Evolutionary conservation across 2,888 invertebrate species (phyloP), one percentile per base, ranked within the genome.

Genomic region (Andrena praecox): DNA sequence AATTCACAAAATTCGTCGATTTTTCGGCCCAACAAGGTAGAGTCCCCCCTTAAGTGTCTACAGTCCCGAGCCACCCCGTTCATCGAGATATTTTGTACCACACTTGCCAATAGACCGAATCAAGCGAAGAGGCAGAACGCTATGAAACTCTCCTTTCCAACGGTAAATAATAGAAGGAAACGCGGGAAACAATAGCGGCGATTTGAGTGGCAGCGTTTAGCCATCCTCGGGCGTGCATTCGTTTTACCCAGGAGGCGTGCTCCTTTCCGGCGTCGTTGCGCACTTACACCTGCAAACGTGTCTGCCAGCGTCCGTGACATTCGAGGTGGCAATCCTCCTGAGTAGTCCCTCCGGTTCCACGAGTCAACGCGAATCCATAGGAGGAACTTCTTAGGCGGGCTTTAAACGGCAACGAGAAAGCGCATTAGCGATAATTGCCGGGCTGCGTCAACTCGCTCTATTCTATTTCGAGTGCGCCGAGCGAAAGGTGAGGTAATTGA

Each of bases 351-450:
- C 50, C 81, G 77, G 71, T 79, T 87, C 74, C 69, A 66, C 54
- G 56, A 82, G 74, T 74, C 78, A 80, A 75, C 77, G 68, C 67
- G 70, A 76, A 59, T 73, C 60, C 76, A 54, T 76, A 77, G 54
- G 74, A 77, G 70, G 69, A 82, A 84, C 74, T 77, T 86, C 86
- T 84, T 86, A 76, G 42, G 63, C 71, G 67, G 77, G 82, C 82
- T 87, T 87, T 82, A 85, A 82, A 76, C 76, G 77, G 79, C 82
- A 80, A 78, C 80, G 84, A 85, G 86, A 73, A 86, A 82, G 81
- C 83, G 84, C 86, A 86, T 87, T 88, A 87, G 77, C 80, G 79
- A 71, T 87, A 88, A 87, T 87, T 88, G 87, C 85, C 59, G 71
- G 76, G 77, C 84, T 77, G 86, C 86, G 77, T 77, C 82, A 86